Percentiles rank a stretch among this genome's conserved stretches.
These are phyloP conservation scores for Brachyhypopomus gauderio DNA, from an alignment of 2,113 vertebrate species.

Conservation along the genomic window DNA sequence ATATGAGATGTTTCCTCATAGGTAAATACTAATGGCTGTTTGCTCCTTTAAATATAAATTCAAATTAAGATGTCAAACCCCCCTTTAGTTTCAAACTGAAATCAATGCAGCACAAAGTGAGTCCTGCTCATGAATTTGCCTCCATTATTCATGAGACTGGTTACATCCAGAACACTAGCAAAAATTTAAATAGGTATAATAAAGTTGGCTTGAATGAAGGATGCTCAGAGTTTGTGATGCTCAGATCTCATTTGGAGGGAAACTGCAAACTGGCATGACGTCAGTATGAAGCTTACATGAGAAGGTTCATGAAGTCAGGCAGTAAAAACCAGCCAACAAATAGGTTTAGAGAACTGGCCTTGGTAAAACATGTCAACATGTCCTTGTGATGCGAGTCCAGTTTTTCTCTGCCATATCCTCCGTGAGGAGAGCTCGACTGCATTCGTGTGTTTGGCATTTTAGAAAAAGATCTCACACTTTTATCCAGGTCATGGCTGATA, in stretches of 20 bases:
- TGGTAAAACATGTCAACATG: slow-evolving; percentile 26
- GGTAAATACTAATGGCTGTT: slow-evolving; percentile 22
- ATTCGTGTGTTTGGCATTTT: not conserved
- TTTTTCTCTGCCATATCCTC: not conserved
- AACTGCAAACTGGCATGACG: not conserved
- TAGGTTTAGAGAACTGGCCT: slow-evolving; percentile 20
- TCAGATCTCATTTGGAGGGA: slow-evolving; percentile 15
- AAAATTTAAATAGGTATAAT: slow-evolving; percentile 5
- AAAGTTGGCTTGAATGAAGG: not conserved
- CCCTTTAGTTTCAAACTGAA: slow-evolving; percentile 15
- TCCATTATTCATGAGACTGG: slow-evolving; percentile 6
- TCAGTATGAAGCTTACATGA: not conserved
- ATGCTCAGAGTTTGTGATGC: slow-evolving; percentile 9
- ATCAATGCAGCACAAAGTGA: slow-evolving; percentile 16
- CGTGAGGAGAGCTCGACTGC: not conserved
- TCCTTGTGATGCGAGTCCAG: slow-evolving; percentile 17
- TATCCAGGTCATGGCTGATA: slow-evolving; percentile 66
- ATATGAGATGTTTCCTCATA: slow-evolving; percentile 19
- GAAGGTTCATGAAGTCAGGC: not conserved
- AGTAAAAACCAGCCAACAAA: not conserved
- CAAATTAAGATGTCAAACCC: slow-evolving; percentile 10
- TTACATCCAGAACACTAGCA: not conserved
- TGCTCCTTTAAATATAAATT: slow-evolving; percentile 38
- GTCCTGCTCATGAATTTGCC: slow-evolving; percentile 32
- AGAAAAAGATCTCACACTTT: not conserved